These are phyloP conservation scores for Chondrilla cf. caribensis DNA, from an alignment of 37 sponge, comb jelly and placozoan species.

Conservation along the genomic window DNA sequence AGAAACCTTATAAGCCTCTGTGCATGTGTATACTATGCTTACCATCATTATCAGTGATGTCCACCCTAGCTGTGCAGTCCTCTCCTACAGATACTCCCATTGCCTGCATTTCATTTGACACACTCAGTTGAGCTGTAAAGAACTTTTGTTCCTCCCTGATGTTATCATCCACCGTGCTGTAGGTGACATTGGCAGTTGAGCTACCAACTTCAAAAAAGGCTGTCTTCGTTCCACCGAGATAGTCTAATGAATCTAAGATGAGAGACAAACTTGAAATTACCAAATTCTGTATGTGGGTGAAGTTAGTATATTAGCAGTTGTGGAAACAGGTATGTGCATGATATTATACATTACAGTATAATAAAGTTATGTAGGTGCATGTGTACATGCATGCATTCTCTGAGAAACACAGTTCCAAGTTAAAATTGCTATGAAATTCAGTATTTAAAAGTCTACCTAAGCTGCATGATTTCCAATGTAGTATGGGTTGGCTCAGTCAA, in stretches of 20 bases:
- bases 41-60: background rate
- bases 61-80: background rate
- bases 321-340: too few relatives aligned
- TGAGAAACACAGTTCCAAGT: too few relatives aligned
- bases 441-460: too few relatives aligned
- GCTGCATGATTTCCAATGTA: too few relatives aligned
- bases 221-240: background rate
- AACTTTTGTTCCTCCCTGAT: background rate
- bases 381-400: too few relatives aligned
- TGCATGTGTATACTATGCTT: too few relatives aligned
- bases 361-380: too few relatives aligned
- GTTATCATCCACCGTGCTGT: background rate
- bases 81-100: background rate
- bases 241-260: background rate
- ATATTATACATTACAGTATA: background rate
- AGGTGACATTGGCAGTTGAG: background rate
- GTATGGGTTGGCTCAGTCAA: too few relatives aligned
- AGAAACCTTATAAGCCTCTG: too few relatives aligned
- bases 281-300: too few relatives aligned
- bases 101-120: background rate
- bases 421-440: too few relatives aligned
- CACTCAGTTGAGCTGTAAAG: background rate
- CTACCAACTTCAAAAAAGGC: conserved; percentile 17
- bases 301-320: too few relatives aligned
- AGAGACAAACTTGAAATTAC: background rate